A percentile compares a stretch with the other conserved stretches of the same genome.
Evolutionary conservation across 2,113 vertebrate species (phyloP).

Genomic region (Loxodonta africana): DNA sequence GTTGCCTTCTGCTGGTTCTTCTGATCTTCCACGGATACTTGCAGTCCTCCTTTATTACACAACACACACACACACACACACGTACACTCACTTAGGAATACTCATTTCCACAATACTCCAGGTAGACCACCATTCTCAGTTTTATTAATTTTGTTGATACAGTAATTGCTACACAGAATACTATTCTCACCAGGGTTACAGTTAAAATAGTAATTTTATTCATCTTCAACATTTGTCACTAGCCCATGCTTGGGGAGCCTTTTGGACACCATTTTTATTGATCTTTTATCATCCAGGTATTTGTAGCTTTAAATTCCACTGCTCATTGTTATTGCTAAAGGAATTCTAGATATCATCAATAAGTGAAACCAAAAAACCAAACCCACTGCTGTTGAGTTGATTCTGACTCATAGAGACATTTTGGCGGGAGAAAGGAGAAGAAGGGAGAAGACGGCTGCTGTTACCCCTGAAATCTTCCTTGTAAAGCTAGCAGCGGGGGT

Average conservation of each 20-base stretch:
- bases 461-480: not conserved
- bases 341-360: not conserved
- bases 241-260: not conserved
- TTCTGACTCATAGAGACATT: not conserved
- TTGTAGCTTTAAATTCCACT: constrained; percentile 12
- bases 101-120: not conserved
- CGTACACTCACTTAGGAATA: not conserved
- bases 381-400: no score
- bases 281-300: not conserved
- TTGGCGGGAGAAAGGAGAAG: not conserved
- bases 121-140: not conserved
- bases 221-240: not conserved
- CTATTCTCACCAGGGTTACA: not conserved
- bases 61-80: not conserved
- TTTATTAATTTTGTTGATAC: not conserved
- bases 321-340: constrained; percentile 2
- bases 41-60: not conserved
- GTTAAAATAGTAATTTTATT: constrained; percentile 35
- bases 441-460: not conserved
- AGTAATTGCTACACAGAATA: not conserved
- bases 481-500: not conserved
- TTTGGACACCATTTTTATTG: constrained; percentile 16
- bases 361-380: not conserved
- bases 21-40: not conserved
- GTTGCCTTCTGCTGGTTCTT: not conserved